Conservation (phyloP, 2,113 vertebrate genomes). For the Sigmodon hispidus region DNA sequence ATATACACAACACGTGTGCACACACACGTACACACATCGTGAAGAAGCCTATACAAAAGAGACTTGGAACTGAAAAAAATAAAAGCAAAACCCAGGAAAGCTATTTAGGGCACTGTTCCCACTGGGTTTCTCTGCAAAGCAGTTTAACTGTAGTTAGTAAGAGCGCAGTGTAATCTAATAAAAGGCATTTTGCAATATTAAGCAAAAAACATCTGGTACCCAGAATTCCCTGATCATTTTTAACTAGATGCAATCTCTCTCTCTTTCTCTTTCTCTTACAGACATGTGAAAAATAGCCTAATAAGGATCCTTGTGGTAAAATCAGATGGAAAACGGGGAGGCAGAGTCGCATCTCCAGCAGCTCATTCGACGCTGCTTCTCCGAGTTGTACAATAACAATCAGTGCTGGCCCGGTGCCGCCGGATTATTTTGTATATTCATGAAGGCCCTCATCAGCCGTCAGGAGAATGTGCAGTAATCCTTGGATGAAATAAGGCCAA, state of each 20-base stretch:
- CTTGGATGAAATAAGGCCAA: constrained; percentile 95
- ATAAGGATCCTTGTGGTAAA: constrained; percentile 91
- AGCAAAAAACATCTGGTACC: constrained; percentile 94
- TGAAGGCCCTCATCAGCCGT: constrained; percentile 93
- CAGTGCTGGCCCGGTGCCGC: constrained; percentile 92
- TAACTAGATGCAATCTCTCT: constrained; percentile 90
- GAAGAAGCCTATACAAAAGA: background rate
- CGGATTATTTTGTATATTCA: constrained; percentile 94
- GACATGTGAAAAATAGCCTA: constrained; percentile 92
- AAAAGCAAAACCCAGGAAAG: constrained; percentile 60
- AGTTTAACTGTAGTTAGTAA: constrained; percentile 93
- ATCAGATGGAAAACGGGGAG: constrained; percentile 89
- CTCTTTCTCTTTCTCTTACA: constrained; percentile 87
- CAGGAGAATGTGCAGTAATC: constrained; percentile 94
- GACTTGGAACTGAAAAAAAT: constrained; percentile 4
- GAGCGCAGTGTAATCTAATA: constrained; percentile 92
- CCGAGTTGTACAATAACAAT: constrained; percentile 90
- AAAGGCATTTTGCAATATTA: constrained; percentile 93
- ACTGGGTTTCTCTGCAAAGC: constrained; percentile 88
- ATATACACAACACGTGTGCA: background rate
- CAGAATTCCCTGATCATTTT: constrained; percentile 93
- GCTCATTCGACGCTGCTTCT: constrained; percentile 89
- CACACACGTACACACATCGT: background rate
- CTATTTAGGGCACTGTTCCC: constrained; percentile 90
- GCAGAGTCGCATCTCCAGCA: constrained; percentile 88